Evolutionary conservation across 2,113 vertebrate species (phyloP).

Genomic region (Cacatua alba): DNA sequence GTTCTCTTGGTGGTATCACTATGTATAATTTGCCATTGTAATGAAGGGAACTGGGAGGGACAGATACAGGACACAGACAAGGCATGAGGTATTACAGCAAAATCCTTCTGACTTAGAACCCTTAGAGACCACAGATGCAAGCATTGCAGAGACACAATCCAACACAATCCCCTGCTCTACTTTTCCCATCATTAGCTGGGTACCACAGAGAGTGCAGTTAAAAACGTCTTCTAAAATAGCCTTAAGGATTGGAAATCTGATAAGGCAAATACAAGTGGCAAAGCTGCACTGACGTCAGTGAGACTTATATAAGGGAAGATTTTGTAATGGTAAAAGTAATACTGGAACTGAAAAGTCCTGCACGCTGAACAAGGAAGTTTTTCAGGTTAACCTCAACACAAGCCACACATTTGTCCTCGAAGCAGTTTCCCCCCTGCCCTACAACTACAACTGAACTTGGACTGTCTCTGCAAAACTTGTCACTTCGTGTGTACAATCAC

Average conservation of each 20-base stretch:
- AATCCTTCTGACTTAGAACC: neutral
- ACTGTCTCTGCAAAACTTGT: neutral
- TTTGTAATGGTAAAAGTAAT: conserved; percentile 58
- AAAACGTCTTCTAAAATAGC: conserved; percentile 49
- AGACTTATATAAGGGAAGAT: conserved; percentile 59
- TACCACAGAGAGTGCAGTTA: neutral
- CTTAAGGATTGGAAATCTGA: conserved; percentile 66
- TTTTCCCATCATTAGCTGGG: neutral
- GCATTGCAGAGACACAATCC: neutral
- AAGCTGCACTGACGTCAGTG: conserved; percentile 64
- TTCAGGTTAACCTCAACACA: conserved; percentile 41
- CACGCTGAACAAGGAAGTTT: conserved; percentile 47
- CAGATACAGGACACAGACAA: neutral
- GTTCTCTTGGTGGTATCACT: neutral
- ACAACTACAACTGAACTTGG: neutral
- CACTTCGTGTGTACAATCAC: neutral
- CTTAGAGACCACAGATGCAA: neutral
- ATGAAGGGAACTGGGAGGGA: neutral
- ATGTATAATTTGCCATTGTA: neutral
- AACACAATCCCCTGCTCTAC: neutral
- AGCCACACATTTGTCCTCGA: conserved; percentile 13
- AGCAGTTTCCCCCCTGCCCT: neutral
- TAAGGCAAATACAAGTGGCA: conserved; percentile 61
- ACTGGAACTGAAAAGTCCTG: conserved; percentile 25
- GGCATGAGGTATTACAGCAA: neutral